Percentiles rank a stretch among this genome's conserved stretches.
Evolutionary conservation across 2,113 vertebrate genomes (phyloP).

Genomic region (Xerus inauris): DNA sequence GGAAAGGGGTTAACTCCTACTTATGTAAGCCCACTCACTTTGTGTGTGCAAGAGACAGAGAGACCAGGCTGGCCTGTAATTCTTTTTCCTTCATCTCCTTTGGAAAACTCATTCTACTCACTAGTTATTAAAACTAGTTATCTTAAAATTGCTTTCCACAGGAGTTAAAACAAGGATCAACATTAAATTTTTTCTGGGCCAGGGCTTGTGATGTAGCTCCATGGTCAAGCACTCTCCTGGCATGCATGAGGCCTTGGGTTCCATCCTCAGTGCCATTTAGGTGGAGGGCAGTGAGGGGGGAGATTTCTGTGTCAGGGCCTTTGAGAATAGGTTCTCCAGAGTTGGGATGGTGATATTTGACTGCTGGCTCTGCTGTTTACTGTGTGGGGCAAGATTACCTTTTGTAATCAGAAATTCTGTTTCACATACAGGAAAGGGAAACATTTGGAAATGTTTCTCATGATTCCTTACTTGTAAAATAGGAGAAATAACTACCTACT

Average conservation of each 20-base stretch:
- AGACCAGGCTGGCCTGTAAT: neutral
- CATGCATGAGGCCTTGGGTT: neutral
- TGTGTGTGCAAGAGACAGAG: neutral
- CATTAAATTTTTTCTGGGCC: neutral
- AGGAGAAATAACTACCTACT: neutral
- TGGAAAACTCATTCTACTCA: neutral
- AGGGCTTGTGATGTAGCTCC: neutral
- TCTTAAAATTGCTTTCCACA: neutral
- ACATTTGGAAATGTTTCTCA: too few relatives aligned
- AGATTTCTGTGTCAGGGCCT: neutral
- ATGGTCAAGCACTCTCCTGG: neutral
- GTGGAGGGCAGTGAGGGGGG: too few relatives aligned
- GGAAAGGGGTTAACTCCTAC: neutral
- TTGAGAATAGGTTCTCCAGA: neutral
- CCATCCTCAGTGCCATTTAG: neutral
- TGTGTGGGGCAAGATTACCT: neutral
- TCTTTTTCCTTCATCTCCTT: neutral
- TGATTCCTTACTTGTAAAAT: neutral
- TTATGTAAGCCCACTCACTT: neutral
- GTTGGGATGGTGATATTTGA: neutral
- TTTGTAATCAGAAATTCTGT: too few relatives aligned
- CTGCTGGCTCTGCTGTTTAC: neutral
- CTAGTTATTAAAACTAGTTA: neutral
- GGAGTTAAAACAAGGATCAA: neutral
- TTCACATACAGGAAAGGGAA: too few relatives aligned